Conservation (phyloP, 2,113 vertebrate genomes). For the Urocynchramus pylzowi region DNA sequence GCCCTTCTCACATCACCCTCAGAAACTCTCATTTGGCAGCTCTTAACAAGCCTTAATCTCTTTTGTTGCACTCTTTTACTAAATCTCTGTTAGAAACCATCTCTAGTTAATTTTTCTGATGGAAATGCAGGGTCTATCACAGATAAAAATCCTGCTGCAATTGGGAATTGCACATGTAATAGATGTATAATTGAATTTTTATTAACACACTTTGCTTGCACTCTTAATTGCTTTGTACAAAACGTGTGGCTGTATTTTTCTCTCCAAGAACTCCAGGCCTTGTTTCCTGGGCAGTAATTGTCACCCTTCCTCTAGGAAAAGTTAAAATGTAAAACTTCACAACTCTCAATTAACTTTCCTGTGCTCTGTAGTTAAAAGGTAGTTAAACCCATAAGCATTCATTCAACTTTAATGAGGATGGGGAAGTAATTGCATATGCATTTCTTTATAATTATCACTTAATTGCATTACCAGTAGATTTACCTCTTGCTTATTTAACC, state of each 20-base stretch:
- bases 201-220: not conserved
- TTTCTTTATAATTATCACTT: conserved; percentile 62
- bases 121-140: not conserved
- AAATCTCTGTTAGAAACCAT: not conserved
- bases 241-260: not conserved
- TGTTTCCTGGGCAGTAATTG: not conserved
- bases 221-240: not conserved
- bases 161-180: not conserved
- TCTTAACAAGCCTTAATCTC: not conserved
- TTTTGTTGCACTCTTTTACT: not conserved
- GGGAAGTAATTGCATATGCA: conserved; percentile 55
- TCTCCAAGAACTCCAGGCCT: not conserved
- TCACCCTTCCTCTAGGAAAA: not conserved
- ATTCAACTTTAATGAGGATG: conserved; percentile 55
- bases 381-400: conserved; percentile 52
- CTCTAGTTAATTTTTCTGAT: not conserved
- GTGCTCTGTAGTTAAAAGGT: conserved; percentile 50
- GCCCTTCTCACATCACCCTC: not conserved
- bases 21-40: not conserved
- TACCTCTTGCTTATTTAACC: conserved; percentile 51
- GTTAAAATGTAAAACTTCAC: not conserved
- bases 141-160: not conserved
- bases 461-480: conserved; percentile 45
- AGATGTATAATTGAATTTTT: conserved; percentile 21
- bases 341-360: conserved; percentile 37